A percentile compares a stretch with the other conserved stretches of the same genome.
Evolutionary conservation across 23 tunicate species (phyloP).

Genomic region (Phallusia fumigata): DNA sequence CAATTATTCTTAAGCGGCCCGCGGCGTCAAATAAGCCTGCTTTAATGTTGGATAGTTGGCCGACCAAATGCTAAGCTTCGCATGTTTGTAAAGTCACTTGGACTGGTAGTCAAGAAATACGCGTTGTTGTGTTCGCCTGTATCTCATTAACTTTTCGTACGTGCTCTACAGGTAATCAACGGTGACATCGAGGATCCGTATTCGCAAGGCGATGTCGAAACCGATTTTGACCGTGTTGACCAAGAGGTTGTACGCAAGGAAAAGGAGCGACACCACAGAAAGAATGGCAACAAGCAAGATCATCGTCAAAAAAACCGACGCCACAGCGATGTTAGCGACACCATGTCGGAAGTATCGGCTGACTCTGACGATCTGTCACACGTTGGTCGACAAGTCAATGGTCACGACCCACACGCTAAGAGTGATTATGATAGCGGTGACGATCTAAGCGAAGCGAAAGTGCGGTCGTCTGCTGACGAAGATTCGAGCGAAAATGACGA

Average conservation of each 20-base stretch:
- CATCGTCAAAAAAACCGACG: conserved; percentile 22
- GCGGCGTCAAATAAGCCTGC: too few species aligned
- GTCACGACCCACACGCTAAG: conserved; percentile 7
- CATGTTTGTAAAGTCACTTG: too few species aligned
- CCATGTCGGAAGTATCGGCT: conserved; percentile 26
- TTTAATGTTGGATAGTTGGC: neutral
- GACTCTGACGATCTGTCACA: conserved; percentile 7
- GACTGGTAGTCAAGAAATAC: too few species aligned
- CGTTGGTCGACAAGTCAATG: neutral
- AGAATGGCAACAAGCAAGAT: conserved; percentile 18
- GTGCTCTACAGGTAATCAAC: conserved; percentile 44
- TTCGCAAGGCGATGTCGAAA: conserved; percentile 51
- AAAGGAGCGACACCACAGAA: conserved; percentile 32
- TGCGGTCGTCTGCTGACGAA: conserved; percentile 15
- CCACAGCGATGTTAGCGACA: conserved; percentile 28
- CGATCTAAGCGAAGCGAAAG: conserved; percentile 19
- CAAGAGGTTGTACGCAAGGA: conserved; percentile 40
- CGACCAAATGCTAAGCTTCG: neutral
- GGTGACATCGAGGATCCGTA: conserved; percentile 74
- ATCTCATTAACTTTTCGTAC: neutral
- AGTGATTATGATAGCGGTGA: conserved; percentile 3
- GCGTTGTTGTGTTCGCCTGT: too few species aligned
- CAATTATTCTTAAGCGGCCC: neutral
- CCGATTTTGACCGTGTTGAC: conserved; percentile 46
- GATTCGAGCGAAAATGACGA: conserved; percentile 18